phyloP scores from a whole-genome alignment of 1,140 invertebrate species.

The Triops longicaudatus region DNA sequence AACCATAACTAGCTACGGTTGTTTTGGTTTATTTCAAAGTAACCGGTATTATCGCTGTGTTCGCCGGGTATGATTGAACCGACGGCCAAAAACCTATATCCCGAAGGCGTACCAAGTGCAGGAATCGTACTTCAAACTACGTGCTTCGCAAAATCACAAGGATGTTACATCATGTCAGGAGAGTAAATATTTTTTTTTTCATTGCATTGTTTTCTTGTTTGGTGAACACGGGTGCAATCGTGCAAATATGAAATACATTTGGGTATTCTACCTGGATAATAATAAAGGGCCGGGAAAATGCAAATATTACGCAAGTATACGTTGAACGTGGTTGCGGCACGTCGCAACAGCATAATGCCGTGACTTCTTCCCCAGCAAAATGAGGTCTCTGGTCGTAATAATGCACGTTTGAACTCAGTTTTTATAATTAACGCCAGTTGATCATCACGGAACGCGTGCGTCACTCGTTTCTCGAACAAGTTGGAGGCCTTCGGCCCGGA shows the following conservation, averaged over 20 bases:
- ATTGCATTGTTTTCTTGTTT: no score
- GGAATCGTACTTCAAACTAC: background rate
- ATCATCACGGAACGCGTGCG: background rate
- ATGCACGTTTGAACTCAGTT: background rate
- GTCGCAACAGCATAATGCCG: background rate
- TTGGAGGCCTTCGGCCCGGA: background rate
- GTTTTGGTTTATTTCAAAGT: no score
- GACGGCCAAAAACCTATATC: no score
- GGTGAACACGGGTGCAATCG: no score
- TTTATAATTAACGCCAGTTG: background rate
- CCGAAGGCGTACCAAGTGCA: background rate
- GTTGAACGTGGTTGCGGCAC: background rate
- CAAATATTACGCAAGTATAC: no score
- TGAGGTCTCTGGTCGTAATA: background rate
- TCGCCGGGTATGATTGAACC: no score
- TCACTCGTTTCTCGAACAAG: background rate
- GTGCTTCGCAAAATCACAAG: background rate
- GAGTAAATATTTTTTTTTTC: background rate
- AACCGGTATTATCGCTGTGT: no score
- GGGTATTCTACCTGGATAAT: background rate
- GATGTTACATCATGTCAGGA: background rate
- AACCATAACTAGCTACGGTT: no score
- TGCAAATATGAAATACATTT: background rate
- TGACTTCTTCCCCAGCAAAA: background rate
- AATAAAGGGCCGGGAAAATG: background rate